Base-by-base conservation (phyloP, 2,113 vertebrate species). In the Muscicapa adusta region DNA sequence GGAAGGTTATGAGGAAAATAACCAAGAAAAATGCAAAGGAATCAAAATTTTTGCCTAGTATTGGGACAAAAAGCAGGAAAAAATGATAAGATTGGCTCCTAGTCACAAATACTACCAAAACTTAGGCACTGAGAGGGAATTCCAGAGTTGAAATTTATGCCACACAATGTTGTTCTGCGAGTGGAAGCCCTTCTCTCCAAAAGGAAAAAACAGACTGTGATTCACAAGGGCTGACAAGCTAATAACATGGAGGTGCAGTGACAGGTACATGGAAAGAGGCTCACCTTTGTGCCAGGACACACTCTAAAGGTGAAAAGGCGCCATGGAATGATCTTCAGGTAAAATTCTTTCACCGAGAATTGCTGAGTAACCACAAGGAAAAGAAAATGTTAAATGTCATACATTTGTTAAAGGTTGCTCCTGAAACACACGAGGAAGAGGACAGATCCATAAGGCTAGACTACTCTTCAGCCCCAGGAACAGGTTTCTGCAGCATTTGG, bases 311-410 rank as follows among this genome's bases (percentile, higher is more conserved):
- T 99, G 88, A 98, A 99, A 97, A 99, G 99, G 85, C 99, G 99
- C 99, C 99, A 99, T 3, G 99, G 99, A 97, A 99, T 99, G 93
- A 99, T 99, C 97, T 99, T 99, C 98, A 99, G 97, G 96, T 99
- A 99, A 97, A 99, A 99, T 85, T 99, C 99, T 97, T 99, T 99
- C 92, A 99, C 98, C n/a, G 99, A 99, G 89, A 99, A 98, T 99
- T 99, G 99, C 99, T 99, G 97, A 76, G 88, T 63, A 95, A 92
- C 9, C 96, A 97, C 90, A 97, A 91, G 68, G 79, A 79, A 83
- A 93, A 96, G 31, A 91, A 93, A 94, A 81, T 4, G 15, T 88
- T 75, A 91, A 33, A 67, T 24, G 31, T 91, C 42, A 94, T 12
- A 23, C 33, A 60, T 81, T 48, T 57, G 22, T 73, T 54, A 88